Evolutionary conservation across 2,888 invertebrate species (phyloP).

Genomic region (Uropetala carovei): DNA sequence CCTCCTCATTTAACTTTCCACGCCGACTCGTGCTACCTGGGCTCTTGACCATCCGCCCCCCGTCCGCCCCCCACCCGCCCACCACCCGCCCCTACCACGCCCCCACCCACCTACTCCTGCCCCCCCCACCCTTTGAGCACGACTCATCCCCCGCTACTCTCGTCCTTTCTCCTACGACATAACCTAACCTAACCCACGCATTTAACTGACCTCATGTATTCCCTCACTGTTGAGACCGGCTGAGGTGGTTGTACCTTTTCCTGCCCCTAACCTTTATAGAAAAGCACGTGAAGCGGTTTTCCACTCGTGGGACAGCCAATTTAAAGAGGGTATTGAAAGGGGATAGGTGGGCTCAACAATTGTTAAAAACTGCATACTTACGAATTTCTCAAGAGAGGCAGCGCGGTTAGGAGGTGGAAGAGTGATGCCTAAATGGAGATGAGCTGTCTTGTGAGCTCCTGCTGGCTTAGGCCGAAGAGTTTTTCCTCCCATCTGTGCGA

Average conservation of each 20-base stretch:
- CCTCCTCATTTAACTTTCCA: too few relatives aligned
- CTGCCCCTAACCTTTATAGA: background rate
- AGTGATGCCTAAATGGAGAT: background rate
- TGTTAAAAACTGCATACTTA: background rate
- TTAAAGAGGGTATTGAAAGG: constrained; percentile 11
- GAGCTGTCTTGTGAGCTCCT: background rate
- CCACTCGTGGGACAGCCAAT: background rate
- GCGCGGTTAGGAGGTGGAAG: background rate
- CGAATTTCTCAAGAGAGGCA: background rate
- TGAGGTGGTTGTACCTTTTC: background rate
- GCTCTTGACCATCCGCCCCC: too few relatives aligned
- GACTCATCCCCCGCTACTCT: background rate
- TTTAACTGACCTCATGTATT: background rate
- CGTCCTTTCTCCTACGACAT: background rate
- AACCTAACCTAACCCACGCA: constrained; percentile 4
- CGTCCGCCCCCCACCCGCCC: too few relatives aligned
- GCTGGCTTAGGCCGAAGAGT: background rate
- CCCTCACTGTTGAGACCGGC: background rate
- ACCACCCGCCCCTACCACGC: background rate
- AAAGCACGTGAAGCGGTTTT: background rate
- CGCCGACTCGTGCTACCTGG: too few relatives aligned
- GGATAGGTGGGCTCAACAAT: constrained; percentile 24
- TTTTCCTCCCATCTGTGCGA: background rate
- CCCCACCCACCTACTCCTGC: background rate
- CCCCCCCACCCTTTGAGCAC: background rate